Evolutionary conservation across 2,797 vertebrate species (phyloP).

Genomic region (Cottoperca gobio): DNA sequence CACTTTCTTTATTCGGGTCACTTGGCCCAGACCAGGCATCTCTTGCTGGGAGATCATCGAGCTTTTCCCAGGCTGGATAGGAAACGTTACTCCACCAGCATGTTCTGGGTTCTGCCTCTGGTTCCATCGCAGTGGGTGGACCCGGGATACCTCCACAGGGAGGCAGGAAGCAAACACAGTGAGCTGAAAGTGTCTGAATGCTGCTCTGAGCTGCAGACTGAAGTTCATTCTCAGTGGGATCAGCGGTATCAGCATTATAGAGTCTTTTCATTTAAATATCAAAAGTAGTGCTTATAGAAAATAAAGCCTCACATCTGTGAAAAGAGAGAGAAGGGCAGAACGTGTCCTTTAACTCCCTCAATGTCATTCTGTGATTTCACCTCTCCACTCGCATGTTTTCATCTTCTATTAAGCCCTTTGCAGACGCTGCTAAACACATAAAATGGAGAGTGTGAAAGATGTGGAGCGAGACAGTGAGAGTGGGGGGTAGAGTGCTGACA

Average conservation of each 20-base stretch:
- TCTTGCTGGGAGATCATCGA: background rate
- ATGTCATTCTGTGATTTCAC: background rate
- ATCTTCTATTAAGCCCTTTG: slow-evolving; percentile 28
- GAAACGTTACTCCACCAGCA: slow-evolving; percentile 3
- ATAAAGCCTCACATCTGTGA: background rate
- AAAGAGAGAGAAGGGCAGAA: background rate
- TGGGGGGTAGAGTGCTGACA: slow-evolving; percentile 17
- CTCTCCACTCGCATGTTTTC: background rate
- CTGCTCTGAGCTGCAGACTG: background rate
- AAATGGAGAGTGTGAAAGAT: slow-evolving; percentile 11
- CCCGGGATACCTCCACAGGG: background rate
- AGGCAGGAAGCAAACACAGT: background rate
- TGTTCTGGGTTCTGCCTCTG: background rate
- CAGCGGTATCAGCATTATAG: background rate
- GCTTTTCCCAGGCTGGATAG: background rate
- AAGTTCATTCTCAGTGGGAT: background rate
- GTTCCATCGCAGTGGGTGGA: slow-evolving; percentile 6
- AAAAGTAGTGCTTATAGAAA: background rate
- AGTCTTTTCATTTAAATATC: background rate
- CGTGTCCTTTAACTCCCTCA: background rate
- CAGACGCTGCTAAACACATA: slow-evolving; percentile 34
- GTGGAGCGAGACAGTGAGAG: background rate
- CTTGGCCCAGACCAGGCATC: background rate
- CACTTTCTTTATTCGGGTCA: slow-evolving; percentile 4
- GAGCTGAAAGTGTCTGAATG: background rate